These are phyloP conservation scores for Eriosoma lanigerum DNA, from an alignment of 1,140 invertebrate species.

Conservation along the genomic window DNA sequence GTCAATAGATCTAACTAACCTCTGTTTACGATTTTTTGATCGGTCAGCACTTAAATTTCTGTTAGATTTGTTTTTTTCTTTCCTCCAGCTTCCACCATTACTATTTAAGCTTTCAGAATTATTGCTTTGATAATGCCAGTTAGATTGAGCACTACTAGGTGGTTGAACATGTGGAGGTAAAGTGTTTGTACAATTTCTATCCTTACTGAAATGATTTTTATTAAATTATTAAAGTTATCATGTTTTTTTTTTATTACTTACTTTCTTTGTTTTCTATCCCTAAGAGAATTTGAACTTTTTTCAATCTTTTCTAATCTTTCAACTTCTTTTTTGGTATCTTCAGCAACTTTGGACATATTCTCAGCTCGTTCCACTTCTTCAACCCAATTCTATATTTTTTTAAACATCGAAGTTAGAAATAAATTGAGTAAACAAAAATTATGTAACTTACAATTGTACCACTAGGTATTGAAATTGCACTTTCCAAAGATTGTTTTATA, in stretches of 20 bases:
- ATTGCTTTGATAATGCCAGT: conserved; percentile 38
- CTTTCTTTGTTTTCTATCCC: conserved; percentile 43
- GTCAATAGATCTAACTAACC: not conserved
- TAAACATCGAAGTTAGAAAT: not conserved
- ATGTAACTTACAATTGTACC: conserved; percentile 36
- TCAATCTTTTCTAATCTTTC: conserved; percentile 28
- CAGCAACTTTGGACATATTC: conserved; percentile 39
- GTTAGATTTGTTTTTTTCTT: conserved; percentile 35
- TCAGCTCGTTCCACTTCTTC: conserved; percentile 52
- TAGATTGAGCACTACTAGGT: conserved; percentile 25
- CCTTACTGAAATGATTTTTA: conserved; percentile 18
- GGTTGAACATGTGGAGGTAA: not conserved
- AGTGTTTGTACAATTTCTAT: conserved; percentile 29
- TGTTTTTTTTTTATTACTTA: conserved; percentile 14
- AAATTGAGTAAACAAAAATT: not conserved
- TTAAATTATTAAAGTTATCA: not conserved
- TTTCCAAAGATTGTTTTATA: conserved; percentile 31
- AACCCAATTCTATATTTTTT: conserved; percentile 50
- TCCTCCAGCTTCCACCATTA: conserved; percentile 45
- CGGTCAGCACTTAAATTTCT: conserved; percentile 21
- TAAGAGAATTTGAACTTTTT: not conserved
- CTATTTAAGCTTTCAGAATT: conserved; percentile 20
- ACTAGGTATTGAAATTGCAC: conserved; percentile 33
- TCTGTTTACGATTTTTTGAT: conserved; percentile 2
- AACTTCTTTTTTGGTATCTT: conserved; percentile 42